Percentiles rank a stretch among this genome's conserved stretches.
These are phyloP conservation scores for Apogon hyalosoma DNA, from an alignment of 2,797 vertebrate species.

Conservation along the genomic window DNA sequence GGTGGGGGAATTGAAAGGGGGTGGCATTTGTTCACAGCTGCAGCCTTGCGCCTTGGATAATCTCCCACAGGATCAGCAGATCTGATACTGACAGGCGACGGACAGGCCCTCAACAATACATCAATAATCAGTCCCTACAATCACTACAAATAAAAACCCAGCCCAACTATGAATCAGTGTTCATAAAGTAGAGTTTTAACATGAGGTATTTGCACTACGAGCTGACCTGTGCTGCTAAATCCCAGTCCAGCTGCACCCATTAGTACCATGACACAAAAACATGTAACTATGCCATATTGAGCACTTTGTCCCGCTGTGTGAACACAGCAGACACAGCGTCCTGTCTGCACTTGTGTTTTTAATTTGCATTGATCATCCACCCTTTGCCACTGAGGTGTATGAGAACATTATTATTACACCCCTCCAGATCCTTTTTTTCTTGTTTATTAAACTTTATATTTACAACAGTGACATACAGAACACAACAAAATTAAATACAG, in stretches of 20 bases:
- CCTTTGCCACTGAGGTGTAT: conserved; percentile 1
- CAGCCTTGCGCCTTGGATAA: conserved; percentile 66
- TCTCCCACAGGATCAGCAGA: conserved; percentile 66
- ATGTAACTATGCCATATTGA: conserved; percentile 59
- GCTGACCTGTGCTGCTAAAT: conserved; percentile 46
- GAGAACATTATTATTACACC: conserved; percentile 11
- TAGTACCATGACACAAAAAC: conserved; percentile 44
- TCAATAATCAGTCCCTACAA: conserved; percentile 25
- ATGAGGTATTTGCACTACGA: conserved; percentile 48
- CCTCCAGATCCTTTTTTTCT: background rate
- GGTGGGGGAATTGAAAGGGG: conserved; percentile 41
- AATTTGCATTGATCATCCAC: conserved; percentile 57
- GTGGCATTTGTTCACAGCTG: conserved; percentile 81
- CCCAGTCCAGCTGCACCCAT: conserved; percentile 64
- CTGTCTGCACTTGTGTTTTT: conserved; percentile 47
- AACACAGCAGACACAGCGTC: conserved; percentile 54
- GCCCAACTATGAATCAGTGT: conserved; percentile 7
- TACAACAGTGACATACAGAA: too few species aligned
- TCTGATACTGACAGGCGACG: conserved; percentile 37
- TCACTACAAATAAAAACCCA: conserved; percentile 5
- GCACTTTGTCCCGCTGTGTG: conserved; percentile 60
- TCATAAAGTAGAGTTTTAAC: background rate
- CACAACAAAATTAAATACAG: too few species aligned
- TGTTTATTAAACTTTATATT: too few species aligned
- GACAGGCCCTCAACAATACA: conserved; percentile 28